Evolutionary conservation across 2,113 vertebrate genomes (phyloP).

Genomic region (Cryptoleucopteryx plumbea): DNA sequence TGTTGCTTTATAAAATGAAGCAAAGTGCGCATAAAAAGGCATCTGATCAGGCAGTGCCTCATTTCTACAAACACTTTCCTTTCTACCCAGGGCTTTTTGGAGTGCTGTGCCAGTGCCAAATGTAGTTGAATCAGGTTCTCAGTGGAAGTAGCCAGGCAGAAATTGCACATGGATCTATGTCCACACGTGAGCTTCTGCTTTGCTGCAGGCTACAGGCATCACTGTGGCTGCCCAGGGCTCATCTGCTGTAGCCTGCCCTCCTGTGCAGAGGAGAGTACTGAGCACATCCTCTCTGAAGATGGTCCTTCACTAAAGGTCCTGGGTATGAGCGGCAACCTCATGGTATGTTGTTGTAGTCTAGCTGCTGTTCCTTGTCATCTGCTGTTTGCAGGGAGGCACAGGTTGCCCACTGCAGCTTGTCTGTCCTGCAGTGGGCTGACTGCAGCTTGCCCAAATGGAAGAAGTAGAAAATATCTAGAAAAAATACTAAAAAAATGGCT

Average conservation of each 20-base stretch:
- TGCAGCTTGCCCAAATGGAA: neutral
- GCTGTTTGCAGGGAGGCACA: neutral
- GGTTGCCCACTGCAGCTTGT: neutral
- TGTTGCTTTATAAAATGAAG: neutral
- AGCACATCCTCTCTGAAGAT: neutral
- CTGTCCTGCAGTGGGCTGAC: neutral
- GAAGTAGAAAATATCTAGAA: neutral
- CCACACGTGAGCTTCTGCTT: neutral
- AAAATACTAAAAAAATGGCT: neutral
- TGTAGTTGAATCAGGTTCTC: neutral
- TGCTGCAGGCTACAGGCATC: neutral
- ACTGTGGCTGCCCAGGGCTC: neutral
- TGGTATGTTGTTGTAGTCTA: neutral
- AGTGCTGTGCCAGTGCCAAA: neutral
- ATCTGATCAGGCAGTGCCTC: neutral
- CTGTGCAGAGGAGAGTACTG: neutral
- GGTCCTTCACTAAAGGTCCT: neutral
- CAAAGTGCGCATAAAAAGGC: neutral
- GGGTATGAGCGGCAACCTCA: neutral
- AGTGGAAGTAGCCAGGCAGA: neutral
- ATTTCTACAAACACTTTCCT: neutral
- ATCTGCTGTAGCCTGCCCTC: neutral
- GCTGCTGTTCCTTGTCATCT: neutral
- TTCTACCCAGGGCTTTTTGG: neutral
- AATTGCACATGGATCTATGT: neutral